Conservation (phyloP, 2,888 invertebrate species). For the Acheta domesticus region DNA sequence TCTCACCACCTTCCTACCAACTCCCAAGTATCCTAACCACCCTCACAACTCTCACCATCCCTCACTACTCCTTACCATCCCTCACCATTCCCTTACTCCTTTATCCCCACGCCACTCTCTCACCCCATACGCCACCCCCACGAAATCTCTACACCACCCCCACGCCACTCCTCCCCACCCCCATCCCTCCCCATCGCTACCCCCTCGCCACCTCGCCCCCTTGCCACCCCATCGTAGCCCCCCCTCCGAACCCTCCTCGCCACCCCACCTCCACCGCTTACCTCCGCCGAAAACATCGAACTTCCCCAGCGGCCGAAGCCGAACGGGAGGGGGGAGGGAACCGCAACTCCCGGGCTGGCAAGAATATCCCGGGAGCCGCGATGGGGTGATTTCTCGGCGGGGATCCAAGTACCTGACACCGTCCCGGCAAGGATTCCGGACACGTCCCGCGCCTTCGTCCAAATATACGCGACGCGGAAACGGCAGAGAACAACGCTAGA, state of each 20-base stretch:
- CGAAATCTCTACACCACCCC: too few relatives aligned
- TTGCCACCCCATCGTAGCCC: background rate
- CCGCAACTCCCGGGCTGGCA: constrained; percentile 9
- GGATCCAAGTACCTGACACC: constrained; percentile 9
- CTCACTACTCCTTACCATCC: too few relatives aligned
- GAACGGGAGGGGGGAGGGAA: background rate
- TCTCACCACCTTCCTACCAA: background rate
- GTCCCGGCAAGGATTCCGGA: background rate
- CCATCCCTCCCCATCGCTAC: too few relatives aligned
- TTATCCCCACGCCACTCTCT: too few relatives aligned
- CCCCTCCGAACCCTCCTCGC: background rate
- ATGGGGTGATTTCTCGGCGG: constrained; percentile 18
- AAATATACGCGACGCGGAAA: constrained; percentile 18
- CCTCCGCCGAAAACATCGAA: constrained; percentile 6
- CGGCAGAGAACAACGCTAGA: constrained; percentile 18
- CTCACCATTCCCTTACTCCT: too few relatives aligned
- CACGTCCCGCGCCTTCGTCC: constrained; percentile 1
- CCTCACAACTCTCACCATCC: too few relatives aligned
- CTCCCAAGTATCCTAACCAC: too few relatives aligned
- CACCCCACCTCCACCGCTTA: background rate
- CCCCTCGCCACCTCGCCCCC: background rate
- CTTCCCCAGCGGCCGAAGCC: background rate
- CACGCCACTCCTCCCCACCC: too few relatives aligned
- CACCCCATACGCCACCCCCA: too few relatives aligned
- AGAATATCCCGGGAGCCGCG: constrained; percentile 8